Base-by-base conservation (phyloP, 2,888 invertebrate species). In the Agonum fuliginosum region DNA sequence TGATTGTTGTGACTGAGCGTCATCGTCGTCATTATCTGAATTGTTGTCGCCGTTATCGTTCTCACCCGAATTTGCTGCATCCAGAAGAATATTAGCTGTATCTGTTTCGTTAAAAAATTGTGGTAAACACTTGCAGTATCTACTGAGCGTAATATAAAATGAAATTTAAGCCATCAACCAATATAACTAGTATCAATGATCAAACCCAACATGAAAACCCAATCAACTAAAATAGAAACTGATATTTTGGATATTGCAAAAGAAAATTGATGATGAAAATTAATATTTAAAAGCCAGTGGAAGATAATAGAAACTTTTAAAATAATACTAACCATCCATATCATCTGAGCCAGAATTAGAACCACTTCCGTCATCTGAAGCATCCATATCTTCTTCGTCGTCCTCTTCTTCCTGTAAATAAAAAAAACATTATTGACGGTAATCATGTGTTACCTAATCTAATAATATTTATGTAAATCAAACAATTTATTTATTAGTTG, bases 381-480 rank as follows among this genome's bases (percentile, higher is more conserved):
- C 91, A 80, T 89, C 89, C 83, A 89, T 85, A 79, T 90, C 90
- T 43, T 91, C 91, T 71, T 90, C 90, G 43, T 89, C 90, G 0
- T 91, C 91, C 34, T 93, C 92, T 80, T 91, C 91, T 81, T 92
- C 92, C 82, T 92, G 90, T 84, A 46, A 70, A 27, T 14, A 8
- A 10, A 41, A 27, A 24, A 27, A 2, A 24, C 12, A 34, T 37
- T 37, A 67, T 12, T n/a, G n/a, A n/a, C n/a, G n/a, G n/a, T n/a
- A n/a, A n/a, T n/a, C n/a, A n/a, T n/a, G n/a, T n/a, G n/a, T n/a
- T n/a, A 27, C n/a, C 6, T 10, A 27, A 24, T 27, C 17, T 51
- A 19, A 51, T 3, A 89, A 85, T 81, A 87, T 86, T 78, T 76
- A 65, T 46, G 82, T 69, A 80, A 77, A 75, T 65, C 24, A n/a